Conservation (phyloP, 2,113 vertebrate species). For the Crotalus tigris region DNA sequence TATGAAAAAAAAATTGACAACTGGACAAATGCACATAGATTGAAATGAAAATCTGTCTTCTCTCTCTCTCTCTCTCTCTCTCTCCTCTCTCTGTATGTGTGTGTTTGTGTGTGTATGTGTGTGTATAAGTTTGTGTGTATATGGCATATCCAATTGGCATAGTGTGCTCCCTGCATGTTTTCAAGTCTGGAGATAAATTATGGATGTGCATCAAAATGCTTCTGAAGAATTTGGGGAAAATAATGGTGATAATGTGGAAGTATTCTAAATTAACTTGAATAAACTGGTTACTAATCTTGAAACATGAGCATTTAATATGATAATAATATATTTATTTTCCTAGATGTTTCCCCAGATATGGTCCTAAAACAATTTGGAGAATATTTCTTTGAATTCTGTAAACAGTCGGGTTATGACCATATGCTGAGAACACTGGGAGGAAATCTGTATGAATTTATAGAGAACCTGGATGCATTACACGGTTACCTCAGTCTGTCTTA, state of each 20-base stretch:
- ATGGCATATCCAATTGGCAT: background rate
- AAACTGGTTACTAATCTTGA: background rate
- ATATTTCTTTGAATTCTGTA: slow-evolving; percentile 82
- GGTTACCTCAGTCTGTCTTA: slow-evolving; percentile 79
- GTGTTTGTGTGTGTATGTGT: background rate
- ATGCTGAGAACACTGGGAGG: slow-evolving; percentile 80
- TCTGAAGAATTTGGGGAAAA: background rate
- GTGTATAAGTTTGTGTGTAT: background rate
- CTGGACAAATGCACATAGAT: background rate
- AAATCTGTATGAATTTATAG: slow-evolving; percentile 79
- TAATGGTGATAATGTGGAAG: background rate
- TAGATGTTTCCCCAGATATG: slow-evolving; percentile 68
- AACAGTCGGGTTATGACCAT: slow-evolving; percentile 77
- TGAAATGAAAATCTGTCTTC: background rate
- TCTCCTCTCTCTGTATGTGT: background rate
- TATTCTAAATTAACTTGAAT: background rate
- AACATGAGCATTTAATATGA: background rate
- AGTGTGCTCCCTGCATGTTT: background rate
- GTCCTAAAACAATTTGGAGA: slow-evolving; percentile 78
- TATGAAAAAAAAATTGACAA: background rate
- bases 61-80: background rate
- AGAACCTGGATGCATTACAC: slow-evolving; percentile 79
- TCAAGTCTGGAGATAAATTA: background rate
- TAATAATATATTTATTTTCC: slow-evolving; percentile 38
- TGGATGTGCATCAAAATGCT: background rate